These are phyloP conservation scores for Chloroceryle aenea DNA, from an alignment of 2,113 vertebrate genomes.

Conservation along the genomic window DNA sequence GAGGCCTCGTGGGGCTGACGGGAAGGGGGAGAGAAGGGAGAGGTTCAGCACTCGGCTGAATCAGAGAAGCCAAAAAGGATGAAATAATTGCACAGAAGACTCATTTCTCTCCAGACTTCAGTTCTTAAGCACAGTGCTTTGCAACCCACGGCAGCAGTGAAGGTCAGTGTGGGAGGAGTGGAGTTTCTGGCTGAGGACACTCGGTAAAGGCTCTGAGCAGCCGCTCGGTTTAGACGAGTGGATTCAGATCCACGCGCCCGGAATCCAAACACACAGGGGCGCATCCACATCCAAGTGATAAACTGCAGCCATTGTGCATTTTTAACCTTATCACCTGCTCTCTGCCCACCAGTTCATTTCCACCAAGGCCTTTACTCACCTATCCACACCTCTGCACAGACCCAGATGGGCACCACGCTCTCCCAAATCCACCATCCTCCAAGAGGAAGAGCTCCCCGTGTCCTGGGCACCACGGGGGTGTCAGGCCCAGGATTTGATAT, in stretches of 20 bases:
- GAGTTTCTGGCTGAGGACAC: neutral
- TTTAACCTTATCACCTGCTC: conserved; percentile 14
- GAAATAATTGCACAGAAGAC: neutral
- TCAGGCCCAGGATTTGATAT: neutral
- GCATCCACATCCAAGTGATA: neutral
- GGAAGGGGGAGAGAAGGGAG: conserved; percentile 30
- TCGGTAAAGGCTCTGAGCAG: neutral
- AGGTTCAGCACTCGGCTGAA: neutral
- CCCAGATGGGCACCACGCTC: neutral
- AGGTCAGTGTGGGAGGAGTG: neutral
- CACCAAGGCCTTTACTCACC: neutral
- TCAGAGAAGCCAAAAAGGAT: neutral
- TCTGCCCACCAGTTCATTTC: neutral
- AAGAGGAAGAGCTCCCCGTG: neutral
- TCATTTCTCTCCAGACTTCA: neutral
- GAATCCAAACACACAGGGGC: neutral
- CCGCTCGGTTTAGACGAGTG: neutral
- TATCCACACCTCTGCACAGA: neutral
- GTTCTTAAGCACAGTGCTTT: neutral
- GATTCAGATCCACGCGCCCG: neutral
- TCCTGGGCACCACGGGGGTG: neutral
- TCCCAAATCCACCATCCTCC: neutral
- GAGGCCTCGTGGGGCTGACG: conserved; percentile 12
- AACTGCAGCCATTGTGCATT: neutral
- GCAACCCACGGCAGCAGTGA: neutral